phyloP scores from a whole-genome alignment of 2,797 vertebrate species.

The Pelodytes ibericus region DNA sequence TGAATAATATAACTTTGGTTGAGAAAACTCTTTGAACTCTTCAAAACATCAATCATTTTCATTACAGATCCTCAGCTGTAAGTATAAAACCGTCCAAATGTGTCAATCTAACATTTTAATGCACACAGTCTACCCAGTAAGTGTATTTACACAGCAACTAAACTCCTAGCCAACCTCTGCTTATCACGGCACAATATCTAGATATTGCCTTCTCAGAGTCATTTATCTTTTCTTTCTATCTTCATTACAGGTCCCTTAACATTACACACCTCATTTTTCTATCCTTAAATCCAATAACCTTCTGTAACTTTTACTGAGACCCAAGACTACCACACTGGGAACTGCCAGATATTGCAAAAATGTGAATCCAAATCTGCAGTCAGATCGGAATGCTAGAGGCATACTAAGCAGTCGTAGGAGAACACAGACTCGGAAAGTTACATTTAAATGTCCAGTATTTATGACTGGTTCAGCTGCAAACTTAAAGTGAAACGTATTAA shows the following conservation, averaged over 20 bases:
- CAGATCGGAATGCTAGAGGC: conserved; percentile 28
- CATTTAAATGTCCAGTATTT: conserved; percentile 39
- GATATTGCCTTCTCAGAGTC: not conserved
- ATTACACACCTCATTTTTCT: conserved; percentile 24
- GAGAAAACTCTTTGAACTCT: conserved; percentile 8
- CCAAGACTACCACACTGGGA: not conserved
- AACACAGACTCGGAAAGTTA: conserved; percentile 19
- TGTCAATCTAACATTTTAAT: conserved; percentile 22
- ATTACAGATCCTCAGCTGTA: conserved; percentile 15
- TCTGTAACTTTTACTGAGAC: conserved; percentile 1
- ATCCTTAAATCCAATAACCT: conserved; percentile 13
- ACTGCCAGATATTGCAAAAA: conserved; percentile 19
- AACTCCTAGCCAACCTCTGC: conserved; percentile 6
- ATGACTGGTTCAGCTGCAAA: conserved; percentile 39
- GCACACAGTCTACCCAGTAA: conserved; percentile 9
- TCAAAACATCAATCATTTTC: conserved; percentile 27
- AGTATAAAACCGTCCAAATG: conserved; percentile 24
- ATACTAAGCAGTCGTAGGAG: conserved; percentile 28
- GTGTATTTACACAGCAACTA: not conserved
- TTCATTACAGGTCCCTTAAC: conserved; percentile 9
- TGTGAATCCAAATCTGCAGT: conserved; percentile 16
- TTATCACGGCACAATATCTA: conserved; percentile 12
- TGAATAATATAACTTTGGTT: conserved; percentile 23
- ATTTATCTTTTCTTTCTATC: conserved; percentile 24
- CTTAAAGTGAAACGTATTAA: conserved; percentile 40